Percentiles rank a stretch among this genome's conserved stretches.
Conservation (phyloP, 2,888 invertebrate species). For the Beris chalybata region DNA sequence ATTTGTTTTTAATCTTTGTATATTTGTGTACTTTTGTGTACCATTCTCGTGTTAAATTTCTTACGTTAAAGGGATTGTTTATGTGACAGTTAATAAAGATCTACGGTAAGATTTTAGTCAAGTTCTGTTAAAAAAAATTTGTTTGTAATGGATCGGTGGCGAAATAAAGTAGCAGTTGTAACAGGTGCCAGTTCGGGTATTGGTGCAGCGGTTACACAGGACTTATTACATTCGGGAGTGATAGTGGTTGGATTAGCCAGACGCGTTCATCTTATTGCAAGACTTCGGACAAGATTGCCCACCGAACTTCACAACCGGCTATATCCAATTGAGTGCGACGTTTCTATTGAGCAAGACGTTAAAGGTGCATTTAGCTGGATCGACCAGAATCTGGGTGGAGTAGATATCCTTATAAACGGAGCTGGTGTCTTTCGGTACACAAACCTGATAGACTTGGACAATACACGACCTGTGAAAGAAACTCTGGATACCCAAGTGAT, state of each 20-base stretch:
- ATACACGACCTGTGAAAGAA: slow-evolving; percentile 45
- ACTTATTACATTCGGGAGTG: slow-evolving; percentile 58
- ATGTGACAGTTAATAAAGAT: too few species aligned
- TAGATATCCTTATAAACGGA: slow-evolving; percentile 63
- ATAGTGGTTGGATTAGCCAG: slow-evolving; percentile 62
- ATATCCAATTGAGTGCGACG: slow-evolving; percentile 16
- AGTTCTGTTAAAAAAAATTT: too few species aligned
- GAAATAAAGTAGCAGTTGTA: slow-evolving; percentile 17
- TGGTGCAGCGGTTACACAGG: slow-evolving; percentile 59
- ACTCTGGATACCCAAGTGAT: slow-evolving; percentile 56
- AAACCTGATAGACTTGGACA: slow-evolving; percentile 40
- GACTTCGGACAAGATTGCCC: background rate
- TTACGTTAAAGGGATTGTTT: too few species aligned
- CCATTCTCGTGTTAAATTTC: too few species aligned
- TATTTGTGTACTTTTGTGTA: too few species aligned
- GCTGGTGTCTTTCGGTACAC: slow-evolving; percentile 53
- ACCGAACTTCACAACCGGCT: background rate
- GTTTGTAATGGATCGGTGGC: slow-evolving; percentile 20
- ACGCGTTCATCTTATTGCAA: slow-evolving; percentile 42
- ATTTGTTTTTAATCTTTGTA: too few species aligned
- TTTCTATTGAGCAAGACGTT: slow-evolving; percentile 52
- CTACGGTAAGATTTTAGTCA: too few species aligned
- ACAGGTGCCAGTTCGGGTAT: slow-evolving; percentile 69
- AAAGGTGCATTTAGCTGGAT: slow-evolving; percentile 58
- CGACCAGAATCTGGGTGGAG: slow-evolving; percentile 57